Conservation (phyloP, 2,888 invertebrate species). For the Melinopterus prodromus region DNA sequence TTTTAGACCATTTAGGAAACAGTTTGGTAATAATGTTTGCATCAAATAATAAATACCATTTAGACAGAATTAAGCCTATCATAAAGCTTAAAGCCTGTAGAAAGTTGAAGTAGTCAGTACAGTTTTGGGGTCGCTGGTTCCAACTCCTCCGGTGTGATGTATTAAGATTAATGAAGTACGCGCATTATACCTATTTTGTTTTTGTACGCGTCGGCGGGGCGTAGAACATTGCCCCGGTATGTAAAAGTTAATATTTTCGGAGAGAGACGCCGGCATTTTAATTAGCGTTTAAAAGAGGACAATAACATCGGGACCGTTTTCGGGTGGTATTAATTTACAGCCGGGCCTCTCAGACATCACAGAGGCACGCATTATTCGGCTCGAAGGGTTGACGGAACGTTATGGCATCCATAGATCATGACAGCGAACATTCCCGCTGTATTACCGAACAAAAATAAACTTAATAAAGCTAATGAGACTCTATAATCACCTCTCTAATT, state of each 20-base stretch:
- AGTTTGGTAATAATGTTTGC: too few relatives aligned
- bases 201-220: not conserved
- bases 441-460: not conserved
- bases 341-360: not conserved
- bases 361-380: not conserved
- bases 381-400: not conserved
- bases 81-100: too few relatives aligned
- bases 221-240: not conserved
- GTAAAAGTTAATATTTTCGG: not conserved
- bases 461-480: not conserved
- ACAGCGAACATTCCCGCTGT: not conserved
- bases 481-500: conserved; percentile 4
- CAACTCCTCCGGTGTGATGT: not conserved
- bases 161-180: not conserved
- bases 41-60: too few relatives aligned
- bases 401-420: not conserved
- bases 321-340: not conserved
- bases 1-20: too few relatives aligned
- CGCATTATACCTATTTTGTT: not conserved
- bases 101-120: not conserved
- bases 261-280: not conserved
- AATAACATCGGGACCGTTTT: not conserved
- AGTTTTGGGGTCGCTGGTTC: not conserved
- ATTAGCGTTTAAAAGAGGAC: not conserved
- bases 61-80: too few relatives aligned